Evolutionary conservation across 2,888 invertebrate species (phyloP).

Genomic region (Mesoligia furuncula): DNA sequence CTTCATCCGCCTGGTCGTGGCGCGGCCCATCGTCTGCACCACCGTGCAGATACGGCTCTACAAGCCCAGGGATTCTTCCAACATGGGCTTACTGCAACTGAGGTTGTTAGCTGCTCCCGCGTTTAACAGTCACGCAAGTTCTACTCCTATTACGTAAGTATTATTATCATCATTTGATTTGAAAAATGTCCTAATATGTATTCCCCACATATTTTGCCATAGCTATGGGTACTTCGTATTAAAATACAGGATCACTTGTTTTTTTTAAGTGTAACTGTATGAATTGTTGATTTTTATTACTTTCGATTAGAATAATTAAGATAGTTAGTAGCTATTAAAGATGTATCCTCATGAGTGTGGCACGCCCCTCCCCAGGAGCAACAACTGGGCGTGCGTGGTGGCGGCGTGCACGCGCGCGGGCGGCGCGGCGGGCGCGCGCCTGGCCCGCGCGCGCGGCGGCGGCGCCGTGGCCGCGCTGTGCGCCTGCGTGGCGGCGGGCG

Average conservation of each 20-base stretch:
- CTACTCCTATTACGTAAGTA: slow-evolving; percentile 65
- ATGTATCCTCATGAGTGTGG: fast-evolving
- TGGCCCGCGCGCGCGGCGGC: slow-evolving; percentile 72
- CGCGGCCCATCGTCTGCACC: slow-evolving; percentile 96
- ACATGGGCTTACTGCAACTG: slow-evolving; percentile 97
- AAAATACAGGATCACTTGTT: neutral
- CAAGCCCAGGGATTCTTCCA: slow-evolving; percentile 97
- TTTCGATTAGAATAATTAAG: neutral
- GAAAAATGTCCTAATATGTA: neutral
- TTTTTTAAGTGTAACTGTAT: neutral
- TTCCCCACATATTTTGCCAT: neutral
- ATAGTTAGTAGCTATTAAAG: neutral
- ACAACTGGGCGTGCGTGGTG: slow-evolving; percentile 96
- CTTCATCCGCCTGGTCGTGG: slow-evolving; percentile 95
- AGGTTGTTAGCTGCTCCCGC: slow-evolving; percentile 96
- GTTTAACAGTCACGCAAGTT: slow-evolving; percentile 90
- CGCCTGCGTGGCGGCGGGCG: slow-evolving; percentile 76
- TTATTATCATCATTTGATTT: neutral
- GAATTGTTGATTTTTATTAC: neutral
- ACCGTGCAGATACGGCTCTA: slow-evolving; percentile 94
- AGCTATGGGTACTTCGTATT: neutral
- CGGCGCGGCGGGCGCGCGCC: slow-evolving; percentile 65
- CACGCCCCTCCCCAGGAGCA: slow-evolving; percentile 82
- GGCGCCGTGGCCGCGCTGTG: slow-evolving; percentile 82
- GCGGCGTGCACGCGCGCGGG: slow-evolving; percentile 93